A percentile compares a stretch with the other conserved stretches of the same genome.
These are phyloP conservation scores for Andricus grossulariae DNA, from an alignment of 1,140 invertebrate species.

Conservation along the genomic window DNA sequence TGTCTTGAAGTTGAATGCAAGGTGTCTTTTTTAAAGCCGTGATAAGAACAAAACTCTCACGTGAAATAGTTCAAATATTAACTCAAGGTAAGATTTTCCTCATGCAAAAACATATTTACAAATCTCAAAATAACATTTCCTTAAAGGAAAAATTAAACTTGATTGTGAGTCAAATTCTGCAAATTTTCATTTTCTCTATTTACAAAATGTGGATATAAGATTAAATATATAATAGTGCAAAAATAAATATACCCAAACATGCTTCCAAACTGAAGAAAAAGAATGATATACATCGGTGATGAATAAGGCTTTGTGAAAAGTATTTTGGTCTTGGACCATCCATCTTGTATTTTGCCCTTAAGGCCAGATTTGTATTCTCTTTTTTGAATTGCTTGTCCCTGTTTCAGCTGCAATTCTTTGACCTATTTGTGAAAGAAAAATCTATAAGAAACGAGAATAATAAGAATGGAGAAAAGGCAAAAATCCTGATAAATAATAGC, in stretches of 20 bases:
- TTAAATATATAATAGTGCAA: background rate
- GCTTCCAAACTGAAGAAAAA: constrained; percentile 70
- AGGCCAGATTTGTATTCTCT: constrained; percentile 47
- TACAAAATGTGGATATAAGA: background rate
- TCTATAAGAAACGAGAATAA: background rate
- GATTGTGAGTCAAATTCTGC: too few species aligned
- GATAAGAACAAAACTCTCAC: too few species aligned
- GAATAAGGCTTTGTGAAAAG: constrained; percentile 61
- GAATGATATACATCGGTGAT: constrained; percentile 54
- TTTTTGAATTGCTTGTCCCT: constrained; percentile 49
- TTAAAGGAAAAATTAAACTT: too few species aligned
- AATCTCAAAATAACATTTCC: too few species aligned
- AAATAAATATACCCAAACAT: constrained; percentile 66
- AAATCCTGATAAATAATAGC: constrained; percentile 47
- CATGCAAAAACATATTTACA: too few species aligned
- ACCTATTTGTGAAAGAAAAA: constrained; percentile 54
- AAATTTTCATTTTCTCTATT: too few species aligned
- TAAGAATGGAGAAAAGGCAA: constrained; percentile 37
- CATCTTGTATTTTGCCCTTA: constrained; percentile 55
- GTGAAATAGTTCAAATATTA: too few species aligned
- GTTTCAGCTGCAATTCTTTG: constrained; percentile 55
- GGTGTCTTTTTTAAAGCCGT: too few species aligned
- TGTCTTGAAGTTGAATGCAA: too few species aligned
- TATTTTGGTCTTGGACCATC: constrained; percentile 59
- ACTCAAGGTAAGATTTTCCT: too few species aligned